Evolutionary conservation across 2,888 invertebrate genomes (phyloP).

Genomic region (Hirtodrosophila confusa): DNA sequence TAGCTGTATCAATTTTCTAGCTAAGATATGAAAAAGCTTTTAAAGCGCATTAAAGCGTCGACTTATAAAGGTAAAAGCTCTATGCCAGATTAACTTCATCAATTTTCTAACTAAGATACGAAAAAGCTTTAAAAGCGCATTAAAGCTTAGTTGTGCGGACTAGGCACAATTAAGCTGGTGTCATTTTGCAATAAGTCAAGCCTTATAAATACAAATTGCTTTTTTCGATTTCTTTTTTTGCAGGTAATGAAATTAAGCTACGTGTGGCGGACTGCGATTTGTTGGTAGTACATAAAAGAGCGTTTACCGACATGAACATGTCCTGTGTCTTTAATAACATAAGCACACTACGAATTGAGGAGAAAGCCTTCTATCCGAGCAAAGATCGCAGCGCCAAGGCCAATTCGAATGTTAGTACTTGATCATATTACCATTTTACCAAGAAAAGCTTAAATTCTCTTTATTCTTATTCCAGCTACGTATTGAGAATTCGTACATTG

Average conservation of each 20-base stretch:
- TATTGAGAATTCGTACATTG: conserved; percentile 76
- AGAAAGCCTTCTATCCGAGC: conserved; percentile 79
- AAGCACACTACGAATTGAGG: conserved; percentile 71
- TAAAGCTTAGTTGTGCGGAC: neutral
- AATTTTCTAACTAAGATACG: neutral
- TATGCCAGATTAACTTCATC: too few species aligned
- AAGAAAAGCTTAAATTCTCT: neutral
- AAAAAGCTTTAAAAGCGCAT: neutral
- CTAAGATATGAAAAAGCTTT: neutral
- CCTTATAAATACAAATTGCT: too few species aligned
- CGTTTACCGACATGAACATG: conserved; percentile 81
- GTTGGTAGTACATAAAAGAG: conserved; percentile 76
- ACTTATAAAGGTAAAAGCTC: neutral
- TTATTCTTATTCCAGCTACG: conserved; percentile 64
- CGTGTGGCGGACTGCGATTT: conserved; percentile 73
- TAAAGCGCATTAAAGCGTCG: neutral
- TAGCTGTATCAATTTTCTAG: too few species aligned
- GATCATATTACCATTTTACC: neutral
- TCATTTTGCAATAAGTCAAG: too few species aligned
- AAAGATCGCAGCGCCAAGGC: conserved; percentile 45
- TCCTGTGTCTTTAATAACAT: conserved; percentile 76
- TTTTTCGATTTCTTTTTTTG: neutral
- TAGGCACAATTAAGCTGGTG: neutral
- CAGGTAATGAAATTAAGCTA: conserved; percentile 80
- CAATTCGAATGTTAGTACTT: conserved; percentile 73